Conservation (phyloP, 2,797 vertebrate species). For the Notoglanidium macrostoma region DNA sequence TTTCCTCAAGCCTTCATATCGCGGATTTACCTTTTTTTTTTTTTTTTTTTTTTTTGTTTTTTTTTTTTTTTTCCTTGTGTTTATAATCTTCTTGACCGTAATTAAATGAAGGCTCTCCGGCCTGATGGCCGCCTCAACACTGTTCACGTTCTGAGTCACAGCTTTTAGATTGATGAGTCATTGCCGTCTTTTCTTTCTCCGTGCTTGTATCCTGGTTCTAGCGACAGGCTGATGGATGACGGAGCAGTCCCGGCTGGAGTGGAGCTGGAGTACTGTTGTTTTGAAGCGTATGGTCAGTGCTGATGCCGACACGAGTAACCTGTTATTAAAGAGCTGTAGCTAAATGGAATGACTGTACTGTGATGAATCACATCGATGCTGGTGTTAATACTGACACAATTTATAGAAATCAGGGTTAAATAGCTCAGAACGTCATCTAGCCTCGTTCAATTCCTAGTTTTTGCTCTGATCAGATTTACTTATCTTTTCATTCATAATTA, state of each 20-base stretch:
- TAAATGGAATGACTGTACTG: too few relatives aligned
- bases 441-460: too few relatives aligned
- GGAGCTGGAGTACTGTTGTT: background rate
- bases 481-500: too few relatives aligned
- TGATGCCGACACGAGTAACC: background rate
- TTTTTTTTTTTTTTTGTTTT: background rate
- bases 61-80: conserved; percentile 18
- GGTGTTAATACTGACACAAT: too few relatives aligned
- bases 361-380: too few relatives aligned
- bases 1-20: conserved; percentile 33
- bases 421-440: too few relatives aligned
- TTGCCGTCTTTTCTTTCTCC: conserved; percentile 20
- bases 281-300: background rate
- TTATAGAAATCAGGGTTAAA: too few relatives aligned
- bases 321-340: background rate
- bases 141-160: conserved; percentile 43
- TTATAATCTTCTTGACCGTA: conserved; percentile 52
- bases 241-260: conserved; percentile 1
- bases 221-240: conserved; percentile 25
- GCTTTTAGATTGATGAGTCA: conserved; percentile 52
- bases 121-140: conserved; percentile 36
- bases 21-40: background rate
- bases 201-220: conserved; percentile 13
- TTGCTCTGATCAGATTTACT: too few relatives aligned
- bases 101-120: conserved; percentile 51